A percentile compares a stretch with the other conserved stretches of the same genome.
Evolutionary conservation across 2,888 invertebrate genomes (phyloP).

Genomic region (Rhogogaster chlorosoma): DNA sequence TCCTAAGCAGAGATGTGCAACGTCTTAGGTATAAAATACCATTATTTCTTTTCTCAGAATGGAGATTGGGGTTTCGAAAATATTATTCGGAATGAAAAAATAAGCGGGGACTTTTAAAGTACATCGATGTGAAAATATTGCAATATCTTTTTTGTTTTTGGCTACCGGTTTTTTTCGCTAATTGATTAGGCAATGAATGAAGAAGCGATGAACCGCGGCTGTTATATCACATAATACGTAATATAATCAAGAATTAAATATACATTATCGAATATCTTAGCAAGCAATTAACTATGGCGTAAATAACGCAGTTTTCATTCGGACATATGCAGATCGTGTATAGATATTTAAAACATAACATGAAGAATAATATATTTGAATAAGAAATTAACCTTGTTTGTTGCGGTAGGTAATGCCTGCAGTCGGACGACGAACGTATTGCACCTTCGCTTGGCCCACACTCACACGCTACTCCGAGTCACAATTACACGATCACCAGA

Average conservation of each 20-base stretch:
- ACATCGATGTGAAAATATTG: background rate
- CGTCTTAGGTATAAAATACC: background rate
- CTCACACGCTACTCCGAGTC: constrained; percentile 26
- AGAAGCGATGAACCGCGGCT: background rate
- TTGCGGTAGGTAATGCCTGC: constrained; percentile 31
- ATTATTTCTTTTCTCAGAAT: background rate
- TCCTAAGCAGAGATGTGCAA: background rate
- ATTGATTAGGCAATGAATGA: background rate
- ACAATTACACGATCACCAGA: constrained; percentile 1
- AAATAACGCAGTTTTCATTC: background rate
- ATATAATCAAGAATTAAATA: background rate
- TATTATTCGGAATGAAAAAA: background rate
- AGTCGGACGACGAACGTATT: constrained; percentile 1
- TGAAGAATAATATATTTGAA: background rate
- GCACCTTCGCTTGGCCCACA: constrained; percentile 22
- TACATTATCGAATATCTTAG: background rate
- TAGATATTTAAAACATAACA: background rate
- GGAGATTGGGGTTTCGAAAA: background rate
- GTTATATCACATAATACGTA: background rate
- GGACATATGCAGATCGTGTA: background rate
- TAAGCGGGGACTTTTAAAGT: background rate
- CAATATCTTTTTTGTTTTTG: background rate
- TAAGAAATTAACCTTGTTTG: constrained; percentile 27
- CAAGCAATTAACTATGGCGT: background rate
- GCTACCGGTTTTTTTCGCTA: background rate